Evolutionary conservation across 2,113 vertebrate genomes (phyloP).

Genomic region (Scomber japonicus): DNA sequence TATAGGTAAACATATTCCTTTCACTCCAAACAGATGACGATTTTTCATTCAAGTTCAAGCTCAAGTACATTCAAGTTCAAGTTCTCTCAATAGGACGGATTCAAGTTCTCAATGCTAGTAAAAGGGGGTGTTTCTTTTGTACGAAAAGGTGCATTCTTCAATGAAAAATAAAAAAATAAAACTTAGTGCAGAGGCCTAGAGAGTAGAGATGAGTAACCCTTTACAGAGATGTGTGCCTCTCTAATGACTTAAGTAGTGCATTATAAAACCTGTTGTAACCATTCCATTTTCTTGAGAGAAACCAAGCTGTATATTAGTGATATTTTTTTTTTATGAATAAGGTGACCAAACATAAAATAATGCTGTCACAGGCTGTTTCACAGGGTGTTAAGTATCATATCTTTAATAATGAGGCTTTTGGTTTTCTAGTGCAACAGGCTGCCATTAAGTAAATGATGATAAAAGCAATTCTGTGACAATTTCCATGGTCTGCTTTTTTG

Average conservation of each 20-base stretch:
- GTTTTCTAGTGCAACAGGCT: neutral
- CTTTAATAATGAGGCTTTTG: neutral
- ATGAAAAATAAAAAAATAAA: neutral
- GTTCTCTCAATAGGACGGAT: neutral
- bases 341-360: too few relatives aligned
- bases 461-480: constrained; percentile 41
- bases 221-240: constrained; percentile 3
- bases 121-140: neutral
- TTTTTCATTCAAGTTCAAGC: too few relatives aligned
- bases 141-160: neutral
- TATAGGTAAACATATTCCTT: neutral
- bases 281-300: neutral
- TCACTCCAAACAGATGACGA: neutral
- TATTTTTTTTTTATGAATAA: neutral
- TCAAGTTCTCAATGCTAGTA: neutral
- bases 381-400: neutral
- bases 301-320: neutral
- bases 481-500: constrained; percentile 13
- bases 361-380: too few relatives aligned
- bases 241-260: neutral
- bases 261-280: neutral
- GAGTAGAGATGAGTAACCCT: neutral
- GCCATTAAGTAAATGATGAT: constrained; percentile 39
- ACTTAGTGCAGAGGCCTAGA: neutral
- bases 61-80: neutral